phyloP scores from a whole-genome alignment of 2,888 invertebrate species.

The Erebia aethiops region DNA sequence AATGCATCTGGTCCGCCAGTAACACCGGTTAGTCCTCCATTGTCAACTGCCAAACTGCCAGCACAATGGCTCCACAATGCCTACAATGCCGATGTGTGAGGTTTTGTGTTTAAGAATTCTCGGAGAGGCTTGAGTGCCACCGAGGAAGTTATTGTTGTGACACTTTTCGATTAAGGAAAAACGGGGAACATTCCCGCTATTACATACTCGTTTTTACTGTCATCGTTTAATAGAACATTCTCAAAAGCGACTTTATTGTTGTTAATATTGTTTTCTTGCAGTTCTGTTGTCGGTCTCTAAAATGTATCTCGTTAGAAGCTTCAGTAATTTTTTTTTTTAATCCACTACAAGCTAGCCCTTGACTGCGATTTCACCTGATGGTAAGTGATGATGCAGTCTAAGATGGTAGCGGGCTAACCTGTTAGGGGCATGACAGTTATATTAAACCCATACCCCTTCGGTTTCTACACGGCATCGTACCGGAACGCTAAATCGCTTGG shows the following conservation, averaged over 20 bases:
- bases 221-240: not conserved
- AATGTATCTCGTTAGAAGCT: not conserved
- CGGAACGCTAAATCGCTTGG: no score
- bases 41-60: slow-evolving; percentile 30
- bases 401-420: no score
- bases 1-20: slow-evolving; percentile 33
- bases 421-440: no score
- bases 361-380: no score
- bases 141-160: slow-evolving; percentile 20
- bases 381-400: no score
- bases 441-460: no score
- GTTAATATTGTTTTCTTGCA: not conserved
- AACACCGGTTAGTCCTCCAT: slow-evolving; percentile 33
- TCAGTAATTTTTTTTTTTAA: not conserved
- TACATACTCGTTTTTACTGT: not conserved
- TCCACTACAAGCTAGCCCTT: no score
- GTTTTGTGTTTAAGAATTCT: slow-evolving; percentile 27
- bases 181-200: not conserved
- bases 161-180: slow-evolving; percentile 10
- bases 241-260: not conserved
- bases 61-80: slow-evolving; percentile 29
- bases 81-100: slow-evolving; percentile 23
- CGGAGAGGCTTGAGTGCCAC: slow-evolving; percentile 11
- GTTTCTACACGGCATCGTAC: no score
- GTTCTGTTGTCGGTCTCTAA: not conserved